Evolutionary conservation across 2,797 vertebrate genomes (phyloP).

Genomic region (Anabas testudineus): DNA sequence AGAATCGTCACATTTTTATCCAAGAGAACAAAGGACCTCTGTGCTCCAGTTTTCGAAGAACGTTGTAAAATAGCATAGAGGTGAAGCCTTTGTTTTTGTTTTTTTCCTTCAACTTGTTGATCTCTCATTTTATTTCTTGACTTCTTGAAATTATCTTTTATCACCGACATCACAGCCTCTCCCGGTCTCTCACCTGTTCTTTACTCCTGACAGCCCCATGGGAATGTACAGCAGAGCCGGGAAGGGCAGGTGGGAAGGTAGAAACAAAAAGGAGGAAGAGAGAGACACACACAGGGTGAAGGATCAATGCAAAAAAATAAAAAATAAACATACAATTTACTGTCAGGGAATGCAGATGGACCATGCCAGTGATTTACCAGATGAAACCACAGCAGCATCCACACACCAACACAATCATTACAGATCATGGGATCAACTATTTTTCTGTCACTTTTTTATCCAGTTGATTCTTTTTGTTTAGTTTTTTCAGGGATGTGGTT

Average conservation of each 20-base stretch:
- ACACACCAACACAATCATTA: conserved; percentile 39
- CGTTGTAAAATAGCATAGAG: conserved; percentile 39
- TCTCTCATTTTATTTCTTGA: conserved; percentile 57
- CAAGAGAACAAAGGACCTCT: conserved; percentile 59
- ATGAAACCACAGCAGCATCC: conserved; percentile 21
- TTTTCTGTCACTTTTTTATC: conserved; percentile 75
- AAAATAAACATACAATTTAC: conserved; percentile 49
- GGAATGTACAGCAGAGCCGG: conserved; percentile 52
- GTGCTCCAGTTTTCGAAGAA: conserved; percentile 47
- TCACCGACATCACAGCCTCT: conserved; percentile 47
- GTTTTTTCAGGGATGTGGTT: conserved; percentile 81
- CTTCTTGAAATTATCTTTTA: conserved; percentile 58
- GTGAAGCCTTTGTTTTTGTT: conserved; percentile 52
- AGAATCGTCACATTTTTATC: conserved; percentile 38
- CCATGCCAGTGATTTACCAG: conserved; percentile 43
- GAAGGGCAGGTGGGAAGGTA: conserved; percentile 22
- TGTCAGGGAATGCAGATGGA: conserved; percentile 70
- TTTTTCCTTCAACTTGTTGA: conserved; percentile 59
- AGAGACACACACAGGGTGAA: conserved; percentile 57
- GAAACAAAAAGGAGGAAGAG: conserved; percentile 28
- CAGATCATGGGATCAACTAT: conserved; percentile 59
- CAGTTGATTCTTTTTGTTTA: conserved; percentile 58
- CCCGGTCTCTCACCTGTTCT: conserved; percentile 29
- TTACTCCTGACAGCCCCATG: conserved; percentile 34
- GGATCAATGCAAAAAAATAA: conserved; percentile 79